Evolutionary conservation across 2,888 invertebrate genomes (phyloP).

Genomic region (Cetonia aurata): DNA sequence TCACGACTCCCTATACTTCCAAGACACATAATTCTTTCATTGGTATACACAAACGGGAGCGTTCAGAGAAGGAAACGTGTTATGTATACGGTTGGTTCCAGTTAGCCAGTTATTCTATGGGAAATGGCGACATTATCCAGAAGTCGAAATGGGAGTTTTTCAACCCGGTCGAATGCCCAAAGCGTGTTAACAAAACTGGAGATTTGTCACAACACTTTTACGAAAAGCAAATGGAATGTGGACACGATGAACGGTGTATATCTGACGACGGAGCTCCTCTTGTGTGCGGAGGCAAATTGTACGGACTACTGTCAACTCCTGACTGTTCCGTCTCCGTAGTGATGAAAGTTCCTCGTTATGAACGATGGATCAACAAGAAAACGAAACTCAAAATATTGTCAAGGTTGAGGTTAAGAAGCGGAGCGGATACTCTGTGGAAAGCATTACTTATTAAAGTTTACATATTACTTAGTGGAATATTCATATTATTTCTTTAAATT

Average conservation of each 20-base stretch:
- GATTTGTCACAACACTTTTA: background rate
- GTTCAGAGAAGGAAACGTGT: background rate
- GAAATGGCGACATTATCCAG: too few relatives aligned
- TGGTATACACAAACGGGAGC: background rate
- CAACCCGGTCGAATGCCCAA: background rate
- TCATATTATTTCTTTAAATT: too few relatives aligned
- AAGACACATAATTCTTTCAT: background rate
- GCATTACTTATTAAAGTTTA: too few relatives aligned
- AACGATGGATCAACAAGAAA: background rate
- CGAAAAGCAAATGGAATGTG: background rate
- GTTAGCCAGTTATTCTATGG: too few relatives aligned
- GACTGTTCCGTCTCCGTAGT: background rate
- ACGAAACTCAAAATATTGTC: too few relatives aligned
- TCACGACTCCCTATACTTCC: background rate
- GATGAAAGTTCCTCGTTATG: background rate
- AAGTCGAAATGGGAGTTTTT: background rate
- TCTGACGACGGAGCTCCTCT: slow-evolving; percentile 16
- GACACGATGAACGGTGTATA: background rate
- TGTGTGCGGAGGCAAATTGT: slow-evolving; percentile 1
- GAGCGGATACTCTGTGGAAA: too few relatives aligned
- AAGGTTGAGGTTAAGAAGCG: too few relatives aligned
- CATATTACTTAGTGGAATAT: too few relatives aligned
- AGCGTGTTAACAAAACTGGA: background rate
- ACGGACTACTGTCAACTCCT: background rate
- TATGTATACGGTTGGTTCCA: too few relatives aligned